A percentile compares a stretch with the other conserved stretches of the same genome.
phyloP scores from a whole-genome alignment of 2,797 vertebrate species.

The Tokudaia muenninki region DNA sequence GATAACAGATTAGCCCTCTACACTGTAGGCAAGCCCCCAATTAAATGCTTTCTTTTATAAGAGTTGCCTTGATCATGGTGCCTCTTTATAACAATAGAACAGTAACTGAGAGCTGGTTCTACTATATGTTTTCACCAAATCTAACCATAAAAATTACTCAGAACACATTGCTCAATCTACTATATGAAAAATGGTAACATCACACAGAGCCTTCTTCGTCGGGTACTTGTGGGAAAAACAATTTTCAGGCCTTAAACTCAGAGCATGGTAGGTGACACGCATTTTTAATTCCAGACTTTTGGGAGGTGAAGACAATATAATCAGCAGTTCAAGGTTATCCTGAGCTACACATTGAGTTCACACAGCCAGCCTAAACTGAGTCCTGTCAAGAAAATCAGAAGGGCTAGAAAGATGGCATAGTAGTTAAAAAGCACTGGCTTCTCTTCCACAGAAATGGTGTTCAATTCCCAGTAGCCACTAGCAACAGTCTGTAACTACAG shows the following conservation, averaged over 20 bases:
- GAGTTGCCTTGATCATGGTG: background rate
- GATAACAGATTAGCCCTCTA: background rate
- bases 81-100: background rate
- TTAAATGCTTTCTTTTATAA: conserved; percentile 23
- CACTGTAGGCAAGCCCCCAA: background rate
- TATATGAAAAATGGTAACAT: conserved; percentile 50
- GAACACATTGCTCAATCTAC: conserved; percentile 63
- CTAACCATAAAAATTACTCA: background rate
- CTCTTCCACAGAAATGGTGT: background rate
- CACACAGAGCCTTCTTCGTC: conserved; percentile 46
- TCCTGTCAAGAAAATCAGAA: background rate
- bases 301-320: background rate
- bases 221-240: conserved; percentile 54
- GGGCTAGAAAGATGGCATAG: background rate
- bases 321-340: background rate
- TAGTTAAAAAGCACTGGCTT: background rate
- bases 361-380: background rate
- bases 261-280: background rate
- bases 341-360: background rate
- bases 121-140: background rate
- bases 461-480: background rate
- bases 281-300: background rate
- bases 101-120: background rate
- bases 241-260: conserved; percentile 54
- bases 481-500: background rate